Conservation (phyloP, 2,888 invertebrate species). For the Sinodicranocentrus sp. region DNA sequence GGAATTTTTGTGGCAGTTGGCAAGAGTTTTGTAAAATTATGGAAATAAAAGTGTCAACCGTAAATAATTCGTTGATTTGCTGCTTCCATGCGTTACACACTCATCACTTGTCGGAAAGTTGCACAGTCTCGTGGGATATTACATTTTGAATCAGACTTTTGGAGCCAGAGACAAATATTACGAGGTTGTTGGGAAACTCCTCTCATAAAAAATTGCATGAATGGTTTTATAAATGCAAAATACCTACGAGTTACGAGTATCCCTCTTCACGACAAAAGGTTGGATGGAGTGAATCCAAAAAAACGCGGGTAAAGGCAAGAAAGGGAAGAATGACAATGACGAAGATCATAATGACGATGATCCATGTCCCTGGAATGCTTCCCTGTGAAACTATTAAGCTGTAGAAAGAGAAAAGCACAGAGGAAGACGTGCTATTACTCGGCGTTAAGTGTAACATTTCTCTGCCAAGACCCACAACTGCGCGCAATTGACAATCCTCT, state of each 20-base stretch:
- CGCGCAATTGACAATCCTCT: slow-evolving; percentile 59
- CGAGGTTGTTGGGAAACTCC: no score
- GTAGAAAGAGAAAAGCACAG: slow-evolving; percentile 1
- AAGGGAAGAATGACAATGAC: slow-evolving; percentile 58
- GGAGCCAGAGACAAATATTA: no score
- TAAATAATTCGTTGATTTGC: slow-evolving; percentile 1
- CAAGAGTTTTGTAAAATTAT: background rate
- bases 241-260: no score
- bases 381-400: slow-evolving; percentile 51
- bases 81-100: background rate
- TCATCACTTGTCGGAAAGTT: no score
- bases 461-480: slow-evolving; percentile 60
- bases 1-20: background rate
- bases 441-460: slow-evolving; percentile 55
- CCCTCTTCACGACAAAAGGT: no score
- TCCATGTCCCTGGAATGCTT: slow-evolving; percentile 51
- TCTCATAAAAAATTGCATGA: no score
- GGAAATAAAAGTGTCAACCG: slow-evolving; percentile 5
- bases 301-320: no score
- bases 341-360: slow-evolving; percentile 60
- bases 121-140: no score
- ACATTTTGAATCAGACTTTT: no score
- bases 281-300: no score
- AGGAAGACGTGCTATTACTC: slow-evolving; percentile 33
- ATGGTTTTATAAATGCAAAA: no score